phyloP scores from a whole-genome alignment of 2,888 invertebrate species.

The Drosophila lacicola region DNA sequence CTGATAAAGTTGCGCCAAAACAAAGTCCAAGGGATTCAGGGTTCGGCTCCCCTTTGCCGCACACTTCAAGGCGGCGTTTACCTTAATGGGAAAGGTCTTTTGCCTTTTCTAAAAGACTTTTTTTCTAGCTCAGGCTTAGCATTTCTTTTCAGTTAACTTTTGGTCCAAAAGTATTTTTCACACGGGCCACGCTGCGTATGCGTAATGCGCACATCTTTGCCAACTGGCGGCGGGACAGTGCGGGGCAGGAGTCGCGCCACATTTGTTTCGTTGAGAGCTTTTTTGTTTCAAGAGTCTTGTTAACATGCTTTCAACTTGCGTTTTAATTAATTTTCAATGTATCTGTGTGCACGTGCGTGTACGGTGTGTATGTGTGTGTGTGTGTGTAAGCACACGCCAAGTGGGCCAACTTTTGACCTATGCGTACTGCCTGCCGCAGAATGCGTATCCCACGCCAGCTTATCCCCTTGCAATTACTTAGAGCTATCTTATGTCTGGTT shows the following conservation, averaged over 20 bases:
- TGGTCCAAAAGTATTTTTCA: conserved; percentile 63
- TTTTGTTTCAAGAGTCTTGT: conserved; percentile 70
- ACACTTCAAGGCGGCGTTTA: conserved; percentile 41
- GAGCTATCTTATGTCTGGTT: background rate
- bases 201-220: conserved; percentile 51
- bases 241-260: conserved; percentile 15
- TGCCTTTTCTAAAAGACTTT: conserved; percentile 38
- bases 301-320: conserved; percentile 67
- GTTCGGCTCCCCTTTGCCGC: background rate
- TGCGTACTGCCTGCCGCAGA: background rate
- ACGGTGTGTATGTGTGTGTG: background rate
- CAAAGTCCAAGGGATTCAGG: conserved; percentile 47
- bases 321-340: conserved; percentile 77
- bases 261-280: conserved; percentile 46
- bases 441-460: background rate
- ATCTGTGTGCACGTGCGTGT: conserved; percentile 14
- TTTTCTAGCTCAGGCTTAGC: conserved; percentile 46
- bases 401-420: conserved; percentile 4
- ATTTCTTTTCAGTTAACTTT: conserved; percentile 55
- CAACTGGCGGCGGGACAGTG: background rate
- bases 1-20: conserved; percentile 73
- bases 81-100: conserved; percentile 70
- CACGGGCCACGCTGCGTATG: conserved; percentile 68
- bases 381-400: background rate
- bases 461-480: background rate